Conservation (phyloP, 2,888 invertebrate genomes). For the Malachius bipustulatus region DNA sequence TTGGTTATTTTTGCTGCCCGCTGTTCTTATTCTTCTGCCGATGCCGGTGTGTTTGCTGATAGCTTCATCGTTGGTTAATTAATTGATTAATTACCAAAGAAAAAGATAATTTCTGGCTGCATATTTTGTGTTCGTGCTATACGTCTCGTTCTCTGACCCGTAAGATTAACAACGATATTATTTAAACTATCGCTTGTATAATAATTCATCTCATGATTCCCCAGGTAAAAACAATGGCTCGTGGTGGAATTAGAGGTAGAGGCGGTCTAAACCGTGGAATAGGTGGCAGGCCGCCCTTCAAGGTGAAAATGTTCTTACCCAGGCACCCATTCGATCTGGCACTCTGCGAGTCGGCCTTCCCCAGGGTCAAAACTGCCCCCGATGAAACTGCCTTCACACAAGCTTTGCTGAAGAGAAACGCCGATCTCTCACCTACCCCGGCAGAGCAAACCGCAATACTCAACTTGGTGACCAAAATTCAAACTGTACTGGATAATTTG, state of each 20-base stretch:
- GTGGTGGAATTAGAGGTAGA: conserved; percentile 57
- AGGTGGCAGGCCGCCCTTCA: conserved; percentile 52
- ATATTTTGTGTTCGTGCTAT: no score
- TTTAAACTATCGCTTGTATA: no score
- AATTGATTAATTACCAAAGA: no score
- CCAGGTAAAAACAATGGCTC: conserved; percentile 63
- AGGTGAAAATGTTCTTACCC: conserved; percentile 52
- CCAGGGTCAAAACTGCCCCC: conserved; percentile 64
- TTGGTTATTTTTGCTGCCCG: no score
- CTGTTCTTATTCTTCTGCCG: no score
- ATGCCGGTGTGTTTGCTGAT: no score
- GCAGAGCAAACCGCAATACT: conserved; percentile 86
- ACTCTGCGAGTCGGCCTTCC: conserved; percentile 80
- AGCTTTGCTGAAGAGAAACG: conserved; percentile 84
- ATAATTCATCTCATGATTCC: no score
- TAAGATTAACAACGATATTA: no score
- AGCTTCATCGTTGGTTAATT: no score
- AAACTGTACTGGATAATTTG: conserved; percentile 84
- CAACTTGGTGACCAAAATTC: conserved; percentile 90
- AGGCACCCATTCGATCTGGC: conserved; percentile 81
- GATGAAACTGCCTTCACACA: conserved; percentile 80
- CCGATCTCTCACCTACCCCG: conserved; percentile 82
- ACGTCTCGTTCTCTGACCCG: no score
- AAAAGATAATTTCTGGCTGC: no score
- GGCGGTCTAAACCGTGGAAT: conserved; percentile 47